Evolutionary conservation across 2,888 invertebrate species (phyloP), one percentile per base, ranked within the genome.

Genomic region (Campoplex nolae): DNA sequence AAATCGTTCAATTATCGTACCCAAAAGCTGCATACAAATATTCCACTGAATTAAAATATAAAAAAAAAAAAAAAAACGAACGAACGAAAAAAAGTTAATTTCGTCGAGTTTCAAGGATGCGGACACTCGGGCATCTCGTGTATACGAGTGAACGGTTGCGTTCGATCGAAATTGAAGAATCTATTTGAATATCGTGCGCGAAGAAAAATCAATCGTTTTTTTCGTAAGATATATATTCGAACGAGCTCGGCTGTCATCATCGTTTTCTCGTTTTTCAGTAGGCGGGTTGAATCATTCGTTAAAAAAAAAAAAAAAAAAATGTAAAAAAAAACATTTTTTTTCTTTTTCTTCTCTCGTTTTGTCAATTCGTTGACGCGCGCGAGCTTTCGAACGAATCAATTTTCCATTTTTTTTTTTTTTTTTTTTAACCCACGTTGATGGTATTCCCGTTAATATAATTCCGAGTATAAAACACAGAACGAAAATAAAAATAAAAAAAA

Each of bases 361-460:
- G 23, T 23, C 23, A 23, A 23, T 23, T 23, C 23, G 23, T 23
- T 23, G 23, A 23, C 23, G 23, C 23, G 23, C 23, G 23, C 23
- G 23, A 23, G 23, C 23, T 23, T 23, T 23, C 23, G 23, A 23
- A 23, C 23, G 23, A 23, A 23, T 23, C 23, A 23, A 23, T 23
- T 23, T 23, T 23, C 23, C 23, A 23, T 23, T 23, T 23, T 23
- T 0, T 23, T 23, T 23, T 23, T 23, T 23, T 23, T 23, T 23
- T 23, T 23, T 23, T 23, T 23, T 0, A 23, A 23, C 1, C 3
- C 3, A 42, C 1, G n/a, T n/a, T n/a, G 23, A 28, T 42, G 42
- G n/a, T 18, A 32, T 67, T 42, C 68, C 68, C 70, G 70, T 70
- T 70, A 70, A 45, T 28, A 48, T 32, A 7, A 48, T 45, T 18